These are phyloP conservation scores for Mastacembelus armatus DNA, from an alignment of 2,797 vertebrate species.

Conservation along the genomic window DNA sequence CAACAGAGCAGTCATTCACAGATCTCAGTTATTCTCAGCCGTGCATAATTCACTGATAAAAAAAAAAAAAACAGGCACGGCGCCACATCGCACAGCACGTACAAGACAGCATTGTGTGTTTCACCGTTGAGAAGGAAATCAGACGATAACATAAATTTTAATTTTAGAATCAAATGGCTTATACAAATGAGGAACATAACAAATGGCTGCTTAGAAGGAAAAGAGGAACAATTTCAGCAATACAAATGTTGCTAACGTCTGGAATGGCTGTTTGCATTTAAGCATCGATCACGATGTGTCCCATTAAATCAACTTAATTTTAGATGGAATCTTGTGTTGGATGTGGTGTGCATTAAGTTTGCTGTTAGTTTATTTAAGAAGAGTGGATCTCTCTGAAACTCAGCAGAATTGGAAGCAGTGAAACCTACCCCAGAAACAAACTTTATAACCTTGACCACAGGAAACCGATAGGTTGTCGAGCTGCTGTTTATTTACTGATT, in stretches of 20 bases:
- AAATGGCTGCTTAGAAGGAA: not conserved
- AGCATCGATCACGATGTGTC: too few relatives aligned
- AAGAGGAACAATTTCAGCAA: not conserved
- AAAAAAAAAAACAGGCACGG: not conserved
- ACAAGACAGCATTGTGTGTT: not conserved
- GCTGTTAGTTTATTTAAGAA: too few relatives aligned
- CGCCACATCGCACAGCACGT: not conserved
- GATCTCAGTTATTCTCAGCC: not conserved
- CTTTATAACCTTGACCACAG: not conserved
- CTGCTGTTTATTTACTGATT: not conserved
- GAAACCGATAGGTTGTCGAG: not conserved
- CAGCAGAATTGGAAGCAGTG: not conserved
- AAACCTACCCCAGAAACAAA: not conserved
- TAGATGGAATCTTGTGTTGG: not conserved
- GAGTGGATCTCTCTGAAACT: too few relatives aligned
- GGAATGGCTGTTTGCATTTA: too few relatives aligned
- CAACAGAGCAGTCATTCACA: slow-evolving; percentile 20
- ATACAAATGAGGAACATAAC: not conserved
- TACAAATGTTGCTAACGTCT: not conserved
- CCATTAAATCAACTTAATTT: too few relatives aligned
- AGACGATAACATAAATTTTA: not conserved
- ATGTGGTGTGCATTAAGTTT: not conserved
- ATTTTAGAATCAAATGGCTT: not conserved
- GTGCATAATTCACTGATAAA: not conserved
- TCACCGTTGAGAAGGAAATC: not conserved